Conservation (phyloP, 2,797 vertebrate species). For the Tangara arthus region DNA sequence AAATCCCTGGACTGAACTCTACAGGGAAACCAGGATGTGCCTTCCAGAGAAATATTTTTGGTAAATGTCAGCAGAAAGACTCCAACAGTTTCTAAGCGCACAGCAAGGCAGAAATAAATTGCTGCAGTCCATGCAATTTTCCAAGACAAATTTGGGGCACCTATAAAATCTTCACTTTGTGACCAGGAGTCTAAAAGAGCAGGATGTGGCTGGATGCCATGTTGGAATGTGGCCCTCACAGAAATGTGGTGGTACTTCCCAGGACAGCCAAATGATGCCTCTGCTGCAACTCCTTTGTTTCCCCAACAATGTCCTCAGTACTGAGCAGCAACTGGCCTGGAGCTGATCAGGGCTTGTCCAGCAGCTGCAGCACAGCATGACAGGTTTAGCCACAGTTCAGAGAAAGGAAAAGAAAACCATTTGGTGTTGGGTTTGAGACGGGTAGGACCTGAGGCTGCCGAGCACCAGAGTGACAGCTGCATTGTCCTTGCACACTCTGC, state of each 20-base stretch:
- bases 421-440: background rate
- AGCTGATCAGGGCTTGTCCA: background rate
- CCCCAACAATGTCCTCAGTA: background rate
- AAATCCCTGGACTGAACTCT: background rate
- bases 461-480: fast-evolving
- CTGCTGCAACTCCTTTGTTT: background rate
- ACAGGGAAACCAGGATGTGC: background rate
- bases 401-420: background rate
- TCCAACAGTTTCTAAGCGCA: background rate
- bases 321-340: background rate
- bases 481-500: background rate
- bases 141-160: background rate
- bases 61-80: background rate
- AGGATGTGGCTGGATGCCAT: fast-evolving
- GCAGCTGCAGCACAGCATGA: background rate
- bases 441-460: too few relatives aligned
- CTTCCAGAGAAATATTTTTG: background rate
- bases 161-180: background rate
- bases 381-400: background rate
- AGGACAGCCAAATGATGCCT: background rate
- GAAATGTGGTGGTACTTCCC: background rate
- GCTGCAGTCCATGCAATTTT: background rate
- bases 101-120: background rate
- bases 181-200: background rate
- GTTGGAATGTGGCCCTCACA: background rate